Base-by-base conservation (phyloP, 2,888 invertebrate species). In the Cryptophagus acutangulus region DNA sequence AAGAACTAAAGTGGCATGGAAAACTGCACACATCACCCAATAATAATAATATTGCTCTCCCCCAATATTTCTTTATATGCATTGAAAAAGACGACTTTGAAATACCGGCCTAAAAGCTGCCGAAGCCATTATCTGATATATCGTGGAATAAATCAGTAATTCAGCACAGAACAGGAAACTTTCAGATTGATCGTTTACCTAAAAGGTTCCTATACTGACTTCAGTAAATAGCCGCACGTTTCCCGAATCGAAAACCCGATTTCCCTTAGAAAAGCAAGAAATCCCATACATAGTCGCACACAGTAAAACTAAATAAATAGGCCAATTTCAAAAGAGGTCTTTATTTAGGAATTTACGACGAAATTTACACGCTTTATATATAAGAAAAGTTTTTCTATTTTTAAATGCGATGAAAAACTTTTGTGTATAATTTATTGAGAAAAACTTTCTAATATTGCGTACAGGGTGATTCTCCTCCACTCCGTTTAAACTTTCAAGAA, bases 91-190 rank as follows among this genome's bases (percentile, higher is more conserved):
- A 13, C 26, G 10, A 12, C 26, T 26, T 3, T 26, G 26, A 26
- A 26, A 26, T 26, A 12, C 26, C n/a, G 12, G 26, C 26, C 26
- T 26, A 26, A 26, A 13, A 26, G 26, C 26, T 13, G 3, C n/a
- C 10, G 44, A 44, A 43, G 38, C 40, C 38, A 47, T 39, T 47
- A 38, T 45, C 35, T 18, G 42, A 31, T 43, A 52, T 52, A 57
- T 54, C 52, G 50, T 36, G 43, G 47, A 52, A 59, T 59, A 59
- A 59, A 59, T 59, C 59, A 58, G 57, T 54, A 52, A 56, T 57
- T 57, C 55, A 51, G 48, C 36, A 44, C 48, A 50, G 50, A 49
- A 49, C 49, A 46, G 53, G 51, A 55, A 53, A 50, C 52, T 48
- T 48, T 46, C 49, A 44, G 52, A 56, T 57, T 52, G 57, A 58